These are phyloP conservation scores for Mellilla xanthometata DNA, from an alignment of 2,888 invertebrate genomes.

Conservation along the genomic window DNA sequence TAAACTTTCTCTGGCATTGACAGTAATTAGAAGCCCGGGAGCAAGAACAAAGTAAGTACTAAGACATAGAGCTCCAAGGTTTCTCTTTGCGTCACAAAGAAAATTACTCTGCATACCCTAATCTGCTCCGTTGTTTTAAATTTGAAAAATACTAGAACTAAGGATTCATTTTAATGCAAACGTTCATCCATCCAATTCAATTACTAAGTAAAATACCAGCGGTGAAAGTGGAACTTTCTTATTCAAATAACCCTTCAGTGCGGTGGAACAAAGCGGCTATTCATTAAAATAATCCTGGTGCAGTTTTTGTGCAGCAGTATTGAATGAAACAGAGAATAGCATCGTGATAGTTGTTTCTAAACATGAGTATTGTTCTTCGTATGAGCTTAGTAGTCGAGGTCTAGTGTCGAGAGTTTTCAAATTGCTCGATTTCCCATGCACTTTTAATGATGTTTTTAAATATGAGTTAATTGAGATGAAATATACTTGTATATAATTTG, in stretches of 20 bases:
- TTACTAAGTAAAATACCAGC: slow-evolving; percentile 67
- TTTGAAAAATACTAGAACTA: slow-evolving; percentile 27
- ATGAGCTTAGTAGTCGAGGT: too few relatives aligned
- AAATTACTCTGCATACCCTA: neutral
- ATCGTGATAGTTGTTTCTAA: too few relatives aligned
- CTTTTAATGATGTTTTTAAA: too few relatives aligned
- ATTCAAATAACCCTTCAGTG: slow-evolving; percentile 69
- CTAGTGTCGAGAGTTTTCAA: too few relatives aligned
- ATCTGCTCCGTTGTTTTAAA: slow-evolving; percentile 18
- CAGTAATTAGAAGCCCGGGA: neutral
- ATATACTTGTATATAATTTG: too few relatives aligned
- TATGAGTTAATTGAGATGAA: too few relatives aligned
- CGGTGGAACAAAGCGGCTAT: slow-evolving; percentile 67
- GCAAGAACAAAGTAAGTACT: neutral
- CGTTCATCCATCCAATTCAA: slow-evolving; percentile 68
- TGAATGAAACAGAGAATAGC: neutral
- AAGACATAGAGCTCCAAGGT: neutral
- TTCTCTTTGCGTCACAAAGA: slow-evolving; percentile 9
- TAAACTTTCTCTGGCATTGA: slow-evolving; percentile 4
- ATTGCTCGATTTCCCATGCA: too few relatives aligned
- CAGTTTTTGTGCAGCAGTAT: slow-evolving; percentile 11
- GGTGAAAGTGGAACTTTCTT: slow-evolving; percentile 69
- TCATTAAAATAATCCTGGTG: slow-evolving; percentile 68
- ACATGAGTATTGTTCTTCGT: too few relatives aligned
- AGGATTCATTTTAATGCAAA: slow-evolving; percentile 45